Evolutionary conservation across 2,888 invertebrate species (phyloP).

Genomic region (Sturmia bella): DNA sequence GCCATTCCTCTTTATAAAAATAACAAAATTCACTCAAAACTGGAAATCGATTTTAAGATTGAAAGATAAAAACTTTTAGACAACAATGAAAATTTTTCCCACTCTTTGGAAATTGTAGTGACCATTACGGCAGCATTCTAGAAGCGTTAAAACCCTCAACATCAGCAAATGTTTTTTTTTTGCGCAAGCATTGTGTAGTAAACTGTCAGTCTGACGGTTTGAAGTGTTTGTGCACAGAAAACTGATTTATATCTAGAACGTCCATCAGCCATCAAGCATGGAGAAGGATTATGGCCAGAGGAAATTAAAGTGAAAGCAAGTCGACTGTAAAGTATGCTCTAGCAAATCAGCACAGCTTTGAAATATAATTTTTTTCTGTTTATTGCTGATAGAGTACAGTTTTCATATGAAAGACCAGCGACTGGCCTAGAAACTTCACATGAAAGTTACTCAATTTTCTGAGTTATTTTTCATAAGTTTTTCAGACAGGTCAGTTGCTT

Average conservation of each 20-base stretch:
- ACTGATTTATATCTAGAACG: slow-evolving; percentile 33
- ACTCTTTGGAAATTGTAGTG: slow-evolving; percentile 12
- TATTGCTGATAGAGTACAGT: too few relatives aligned
- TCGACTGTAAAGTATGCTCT: too few relatives aligned
- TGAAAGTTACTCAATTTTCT: too few relatives aligned
- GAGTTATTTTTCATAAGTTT: too few relatives aligned
- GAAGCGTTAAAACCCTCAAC: slow-evolving; percentile 33
- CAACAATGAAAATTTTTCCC: background rate
- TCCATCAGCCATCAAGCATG: slow-evolving; percentile 7
- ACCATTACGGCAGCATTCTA: slow-evolving; percentile 4
- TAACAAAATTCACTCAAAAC: slow-evolving; percentile 5
- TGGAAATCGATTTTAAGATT: background rate
- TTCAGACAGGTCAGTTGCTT: too few relatives aligned
- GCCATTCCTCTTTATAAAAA: background rate
- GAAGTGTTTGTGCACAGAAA: slow-evolving; percentile 57
- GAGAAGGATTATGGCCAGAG: background rate
- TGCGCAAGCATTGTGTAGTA: slow-evolving; percentile 53
- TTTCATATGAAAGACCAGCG: too few relatives aligned
- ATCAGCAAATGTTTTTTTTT: slow-evolving; percentile 34
- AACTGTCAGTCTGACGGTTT: slow-evolving; percentile 53
- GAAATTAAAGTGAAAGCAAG: background rate
- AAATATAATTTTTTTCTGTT: too few relatives aligned
- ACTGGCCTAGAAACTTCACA: too few relatives aligned
- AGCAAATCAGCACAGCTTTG: too few relatives aligned
- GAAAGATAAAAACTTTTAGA: background rate